Base-by-base conservation (phyloP, 2,888 invertebrate genomes). In the Syrphus vitripennis region DNA sequence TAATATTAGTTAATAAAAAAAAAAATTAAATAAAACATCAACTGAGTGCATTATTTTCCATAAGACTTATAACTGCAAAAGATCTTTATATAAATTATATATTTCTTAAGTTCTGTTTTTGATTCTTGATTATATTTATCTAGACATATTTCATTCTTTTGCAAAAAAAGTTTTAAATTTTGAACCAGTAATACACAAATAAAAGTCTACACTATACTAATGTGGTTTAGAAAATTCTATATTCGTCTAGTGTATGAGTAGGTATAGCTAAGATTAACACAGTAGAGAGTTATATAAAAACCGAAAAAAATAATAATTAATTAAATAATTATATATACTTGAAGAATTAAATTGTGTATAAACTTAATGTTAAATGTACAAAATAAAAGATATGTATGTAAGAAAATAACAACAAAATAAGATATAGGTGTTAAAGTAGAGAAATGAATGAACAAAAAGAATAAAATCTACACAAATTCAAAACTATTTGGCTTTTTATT, bases 21-120 rank as follows among this genome's bases (percentile, higher is more conserved):
- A 55, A 19, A 40, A 19, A 67, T 14, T 16, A 42, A 40, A 26
- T 14, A 26, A 55, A 55, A 21, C 48, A 72, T 34, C 50, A 80
- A 81, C 75, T 42, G 80, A 76, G 75, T 84, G 83, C 83, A 80
- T 84, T 84, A 84, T 71, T 83, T 83, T 84, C 75, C 69, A 80
- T 74, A 70, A 74, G 70, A 75, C 75, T 83, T 75, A 63, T 45
- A 26, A 55, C 71, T 76, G 37, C 61, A 50, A 48, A 50, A 59
- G 50, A 59, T 72, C 65, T 78, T n/a, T 24, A 70, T 29, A n/a
- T n/a, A n/a, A n/a, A n/a, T n/a, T n/a, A n/a, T n/a, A 34, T 50
- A 45, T 57, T 19, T 24, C 53, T 55, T 59, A 57, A 53, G 19
- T 53, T 77, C 57, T 71, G 75, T 71, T 84, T 70, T 24, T n/a